Evolutionary conservation across 2,888 invertebrate genomes (phyloP).

Genomic region (Furcula furcula): DNA sequence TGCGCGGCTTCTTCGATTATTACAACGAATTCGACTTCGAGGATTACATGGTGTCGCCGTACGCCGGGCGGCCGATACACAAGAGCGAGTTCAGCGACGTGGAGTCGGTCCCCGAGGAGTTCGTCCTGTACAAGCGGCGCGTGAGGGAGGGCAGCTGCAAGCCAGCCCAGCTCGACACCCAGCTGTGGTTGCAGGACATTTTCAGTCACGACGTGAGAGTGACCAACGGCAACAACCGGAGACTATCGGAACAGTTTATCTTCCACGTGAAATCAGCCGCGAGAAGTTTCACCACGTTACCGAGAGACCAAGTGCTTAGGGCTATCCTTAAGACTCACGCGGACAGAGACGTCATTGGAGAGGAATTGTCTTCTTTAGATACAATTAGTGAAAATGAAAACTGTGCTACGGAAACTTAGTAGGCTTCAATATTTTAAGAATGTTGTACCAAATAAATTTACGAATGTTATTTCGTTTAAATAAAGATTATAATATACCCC

Average conservation of each 20-base stretch:
- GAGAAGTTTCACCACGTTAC: neutral
- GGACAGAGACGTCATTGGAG: neutral
- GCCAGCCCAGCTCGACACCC: neutral
- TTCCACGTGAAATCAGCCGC: neutral
- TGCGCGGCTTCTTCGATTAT: constrained; percentile 26
- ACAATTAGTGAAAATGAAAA: neutral
- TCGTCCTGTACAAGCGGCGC: constrained; percentile 7
- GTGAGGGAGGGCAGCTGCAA: constrained; percentile 1
- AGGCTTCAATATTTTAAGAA: no score
- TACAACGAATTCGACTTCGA: constrained; percentile 24
- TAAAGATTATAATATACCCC: no score
- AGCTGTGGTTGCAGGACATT: constrained; percentile 10
- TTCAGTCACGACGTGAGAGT: constrained; percentile 1
- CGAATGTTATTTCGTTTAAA: no score
- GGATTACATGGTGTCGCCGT: constrained; percentile 24
- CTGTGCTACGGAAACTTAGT: no score
- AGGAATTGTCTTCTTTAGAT: neutral
- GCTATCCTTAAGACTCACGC: constrained; percentile 1
- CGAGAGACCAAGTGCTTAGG: constrained; percentile 2
- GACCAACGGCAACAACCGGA: neutral
- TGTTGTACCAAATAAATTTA: no score
- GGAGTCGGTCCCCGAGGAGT: constrained; percentile 11
- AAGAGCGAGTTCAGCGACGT: constrained; percentile 4
- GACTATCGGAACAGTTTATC: neutral
- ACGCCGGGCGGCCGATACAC: constrained; percentile 21